phyloP scores from a whole-genome alignment of 2,113 vertebrate genomes.

The Ancistrus triradiatus region DNA sequence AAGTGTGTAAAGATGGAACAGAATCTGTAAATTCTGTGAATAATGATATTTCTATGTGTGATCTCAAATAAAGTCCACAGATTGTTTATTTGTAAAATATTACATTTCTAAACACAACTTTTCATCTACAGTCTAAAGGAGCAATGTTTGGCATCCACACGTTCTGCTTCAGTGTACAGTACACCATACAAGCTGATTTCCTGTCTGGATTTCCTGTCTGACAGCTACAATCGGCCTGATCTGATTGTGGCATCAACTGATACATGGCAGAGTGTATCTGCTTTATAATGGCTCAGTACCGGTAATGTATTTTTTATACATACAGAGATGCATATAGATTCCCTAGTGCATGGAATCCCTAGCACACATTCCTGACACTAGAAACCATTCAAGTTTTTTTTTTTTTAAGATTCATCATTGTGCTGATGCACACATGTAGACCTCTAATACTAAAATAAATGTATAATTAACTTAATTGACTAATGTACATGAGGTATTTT shows the following conservation, averaged over 20 bases:
- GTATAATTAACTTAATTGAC: too few species aligned
- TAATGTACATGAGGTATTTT: too few species aligned
- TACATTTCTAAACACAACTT: too few species aligned
- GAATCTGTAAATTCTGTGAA: neutral
- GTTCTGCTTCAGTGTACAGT: neutral
- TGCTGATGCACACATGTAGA: too few species aligned
- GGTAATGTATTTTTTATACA: neutral
- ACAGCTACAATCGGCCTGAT: conserved; percentile 9
- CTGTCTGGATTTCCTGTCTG: conserved; percentile 7
- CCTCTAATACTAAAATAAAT: too few species aligned
- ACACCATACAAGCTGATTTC: neutral
- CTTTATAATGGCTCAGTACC: neutral
- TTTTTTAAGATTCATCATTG: too few species aligned
- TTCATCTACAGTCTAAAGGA: too few species aligned
- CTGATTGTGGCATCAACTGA: conserved; percentile 8
- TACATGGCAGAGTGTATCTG: neutral
- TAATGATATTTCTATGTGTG: neutral
- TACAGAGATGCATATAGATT: neutral
- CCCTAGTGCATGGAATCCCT: neutral
- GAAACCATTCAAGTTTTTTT: too few species aligned
- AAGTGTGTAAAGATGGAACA: too few species aligned
- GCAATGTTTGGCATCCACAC: too few species aligned
- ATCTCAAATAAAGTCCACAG: too few species aligned
- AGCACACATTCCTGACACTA: too few species aligned
- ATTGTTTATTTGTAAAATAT: neutral